Base-by-base conservation (phyloP, 2,888 invertebrate species). In the Torymus auratus region DNA sequence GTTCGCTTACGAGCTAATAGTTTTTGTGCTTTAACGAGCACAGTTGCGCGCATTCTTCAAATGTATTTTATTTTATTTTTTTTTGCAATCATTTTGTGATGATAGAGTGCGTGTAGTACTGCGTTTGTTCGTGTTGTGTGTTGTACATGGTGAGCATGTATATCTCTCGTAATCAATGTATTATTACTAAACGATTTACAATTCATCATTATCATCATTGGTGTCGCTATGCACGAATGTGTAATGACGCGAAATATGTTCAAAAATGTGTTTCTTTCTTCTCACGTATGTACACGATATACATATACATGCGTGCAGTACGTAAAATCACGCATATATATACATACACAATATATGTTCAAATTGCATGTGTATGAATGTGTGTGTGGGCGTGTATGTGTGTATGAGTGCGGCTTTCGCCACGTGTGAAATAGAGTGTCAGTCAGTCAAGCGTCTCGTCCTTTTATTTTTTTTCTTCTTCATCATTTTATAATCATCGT, bases 1-100 rank as follows among this genome's bases (percentile, higher is more conserved):
- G 88, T 90, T 87, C 86, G 87, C 90, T 91, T 91, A 91, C 85
- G 87, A 87, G 87, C 89, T 90, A 91, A 90, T 90, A 90, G 90
- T 90, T 91, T 88, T 88, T 88, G 90, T 91, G 90, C 90, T 89
- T 88, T 87, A 86, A 86, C 84, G 88, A 90, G 90, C 90, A 90
- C 90, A 89, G 86, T 85, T 88, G 86, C 88, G 89, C 89, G 88
- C 88, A 86, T 84, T 75, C 67, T 74, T 67, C 64, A 82, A 82
- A 84, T 85, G 84, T 84, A 60, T 65, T 65, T 74, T 60, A 60
- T 69, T 14, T 83, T n/a, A n/a, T 72, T 65, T 78, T 67, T 81
- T 70, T 76, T 77, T 72, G 60, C 41, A 68, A 75, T 75, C 62
- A 78, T 75, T 83, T 78, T 83, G 84, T 84, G 84, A 84, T 84